Base-by-base conservation (phyloP, 2,113 vertebrate species). In the Sapajus apella region DNA sequence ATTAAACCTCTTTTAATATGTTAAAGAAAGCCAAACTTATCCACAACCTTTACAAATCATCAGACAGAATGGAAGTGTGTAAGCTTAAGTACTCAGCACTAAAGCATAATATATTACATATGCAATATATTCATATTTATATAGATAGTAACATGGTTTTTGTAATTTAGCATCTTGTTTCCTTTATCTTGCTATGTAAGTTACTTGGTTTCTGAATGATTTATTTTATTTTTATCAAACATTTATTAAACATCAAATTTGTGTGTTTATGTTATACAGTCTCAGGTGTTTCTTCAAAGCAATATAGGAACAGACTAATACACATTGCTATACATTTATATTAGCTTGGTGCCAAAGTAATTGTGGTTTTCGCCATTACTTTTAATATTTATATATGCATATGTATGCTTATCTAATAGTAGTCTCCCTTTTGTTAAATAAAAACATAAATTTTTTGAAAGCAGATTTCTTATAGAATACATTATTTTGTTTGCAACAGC, bases 1-100 rank as follows among this genome's bases (percentile, higher is more conserved):
- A 64, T 13, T 64, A 64, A 64, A 30, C 6, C 27, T 64, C 61
- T 64, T 30, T 64, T 13, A 64, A 56, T 81, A 72, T 76, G 18
- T 23, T 86, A 87, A 73, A 68, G 66, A 94, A 89, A 77, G n/a
- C 8, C 66, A 89, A 94, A 82, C 66, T 76, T 82, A 88, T 5
- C 8, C 23, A 18, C 80, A 17, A 89, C 14, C 7, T 55, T 27
- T 43, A 75, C 5, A 89, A 92, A 86, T 18, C 45, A 77, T 66
- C 87, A 72, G 30, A 18, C 37, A 21, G 23, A 55, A 64, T 70
- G 21, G 11, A 64, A 91, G 8, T 43, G 27, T 9, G 40, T 32
- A 61, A n/a, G 8, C 50, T 72, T 66, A 86, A 80, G 23, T 43
- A 77, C 25, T 75, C 1, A 75, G 7, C 3, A 77, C 8, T 64